A percentile compares a stretch with the other conserved stretches of the same genome.
Conservation (phyloP, 1,140 invertebrate genomes). For the Alviniconcha marisindica region DNA sequence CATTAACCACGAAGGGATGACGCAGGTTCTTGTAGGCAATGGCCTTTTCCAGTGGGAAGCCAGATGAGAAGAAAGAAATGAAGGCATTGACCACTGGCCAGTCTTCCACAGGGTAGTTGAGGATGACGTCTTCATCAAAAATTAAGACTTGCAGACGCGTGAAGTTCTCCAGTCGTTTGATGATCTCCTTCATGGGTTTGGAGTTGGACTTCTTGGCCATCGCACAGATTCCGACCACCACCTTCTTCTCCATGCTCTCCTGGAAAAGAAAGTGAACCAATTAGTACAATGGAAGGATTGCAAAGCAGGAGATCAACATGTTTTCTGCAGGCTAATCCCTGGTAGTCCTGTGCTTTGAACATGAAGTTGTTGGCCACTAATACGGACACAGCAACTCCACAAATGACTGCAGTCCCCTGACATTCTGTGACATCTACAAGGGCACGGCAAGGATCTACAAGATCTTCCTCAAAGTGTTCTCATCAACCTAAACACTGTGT, state of each 20-base stretch:
- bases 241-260: conserved; percentile 52
- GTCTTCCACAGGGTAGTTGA: conserved; percentile 94
- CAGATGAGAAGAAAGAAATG: conserved; percentile 99
- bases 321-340: no score
- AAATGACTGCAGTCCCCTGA: no score
- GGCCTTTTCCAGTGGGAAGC: conserved; percentile 98
- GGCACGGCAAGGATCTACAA: no score
- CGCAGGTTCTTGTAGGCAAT: conserved; percentile 95
- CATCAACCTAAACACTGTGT: no score
- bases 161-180: conserved; percentile 95
- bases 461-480: no score
- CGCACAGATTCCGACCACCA: conserved; percentile 97
- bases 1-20: conserved; percentile 98
- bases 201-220: conserved; percentile 99
- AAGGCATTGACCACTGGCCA: conserved; percentile 99
- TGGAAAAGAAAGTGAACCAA: background rate
- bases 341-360: no score
- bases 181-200: conserved; percentile 99
- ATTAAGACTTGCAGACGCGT: conserved; percentile 96
- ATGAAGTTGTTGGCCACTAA: no score
- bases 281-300: conserved; percentile 11
- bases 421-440: no score
- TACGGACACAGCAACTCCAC: no score
- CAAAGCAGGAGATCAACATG: no score
- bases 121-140: conserved; percentile 91